Base-by-base conservation (phyloP, 2,797 vertebrate species). In the Oreochromis mossambicus region DNA sequence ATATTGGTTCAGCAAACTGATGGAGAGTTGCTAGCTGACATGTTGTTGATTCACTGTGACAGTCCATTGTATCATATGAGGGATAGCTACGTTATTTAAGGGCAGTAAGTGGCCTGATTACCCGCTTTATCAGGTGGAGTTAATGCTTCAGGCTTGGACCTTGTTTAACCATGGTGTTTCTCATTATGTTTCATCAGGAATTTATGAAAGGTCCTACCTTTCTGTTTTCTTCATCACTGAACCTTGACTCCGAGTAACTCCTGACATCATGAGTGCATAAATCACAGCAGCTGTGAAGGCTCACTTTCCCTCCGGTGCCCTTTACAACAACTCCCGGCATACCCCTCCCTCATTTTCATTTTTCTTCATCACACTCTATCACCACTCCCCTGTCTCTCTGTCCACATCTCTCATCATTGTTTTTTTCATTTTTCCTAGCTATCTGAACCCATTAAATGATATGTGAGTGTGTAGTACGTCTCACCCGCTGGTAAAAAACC, bases 241-340 rank as follows among this genome's bases (percentile, higher is more conserved):
- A 32, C 88, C 90, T 88, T 83, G 84, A 92, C 90, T 93, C 85
- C 41, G 79, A 91, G 88, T 90, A 91, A 91, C 84, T 93, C 77
- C 83, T 78, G 61, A 83, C 82, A 77, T 89, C 88, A 94, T 85
- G 82, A 88, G 90, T 93, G 83, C 79, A 93, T 95, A 93, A 94
- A 96, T 96, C 94, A 92, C 32, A 56, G 81, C 76, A 83, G 83
- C 88, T 83, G 77, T 17, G 76, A 79, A 78, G 80, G 82, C 83
- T 81, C 75, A 36, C 79, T 82, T 56, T 86, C 54, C 56, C 70
- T 76, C 43, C 21, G 10, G 52, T 80, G 48, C 80, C 81, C 21
- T 78, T 51, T 68, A 21, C 46, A 78, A 50, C 75, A 81, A 77
- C 50, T 68, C 78, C 61, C 15, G 50, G 54, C 81, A 68, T 15